phyloP scores from a whole-genome alignment of 2,888 invertebrate species.

The Lasioglossum figueresi region DNA sequence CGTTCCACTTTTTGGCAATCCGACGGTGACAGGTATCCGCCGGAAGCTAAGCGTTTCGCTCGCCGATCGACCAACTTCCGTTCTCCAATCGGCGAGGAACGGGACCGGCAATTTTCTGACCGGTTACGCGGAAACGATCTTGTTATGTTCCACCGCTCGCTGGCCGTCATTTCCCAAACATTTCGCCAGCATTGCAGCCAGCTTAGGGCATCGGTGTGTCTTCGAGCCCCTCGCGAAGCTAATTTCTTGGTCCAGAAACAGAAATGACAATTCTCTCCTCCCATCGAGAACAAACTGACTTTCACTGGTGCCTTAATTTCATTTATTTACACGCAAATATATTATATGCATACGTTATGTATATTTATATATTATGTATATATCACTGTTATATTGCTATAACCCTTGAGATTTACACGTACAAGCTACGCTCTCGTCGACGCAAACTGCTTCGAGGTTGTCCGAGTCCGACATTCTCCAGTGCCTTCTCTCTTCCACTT shows the following conservation, averaged over 20 bases:
- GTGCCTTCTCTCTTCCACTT: not conserved
- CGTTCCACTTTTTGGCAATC: conserved; percentile 52
- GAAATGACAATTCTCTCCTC: not conserved
- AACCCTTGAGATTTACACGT: conserved; percentile 81
- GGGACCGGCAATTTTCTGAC: conserved; percentile 7
- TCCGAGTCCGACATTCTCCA: conserved; percentile 13
- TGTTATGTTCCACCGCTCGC: not conserved
- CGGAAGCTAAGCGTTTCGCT: not conserved
- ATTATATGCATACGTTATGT: conserved; percentile 76
- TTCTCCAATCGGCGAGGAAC: conserved; percentile 3
- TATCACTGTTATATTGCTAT: conserved; percentile 79
- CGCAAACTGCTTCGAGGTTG: conserved; percentile 35
- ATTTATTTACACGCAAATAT: conserved; percentile 84
- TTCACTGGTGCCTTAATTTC: conserved; percentile 74
- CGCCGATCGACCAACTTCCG: conserved; percentile 4
- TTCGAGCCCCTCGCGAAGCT: not conserved
- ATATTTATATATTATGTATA: conserved; percentile 65
- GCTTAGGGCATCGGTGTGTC: not conserved
- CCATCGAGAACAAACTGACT: conserved; percentile 11
- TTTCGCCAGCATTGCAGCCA: not conserved
- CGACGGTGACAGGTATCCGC: not conserved
- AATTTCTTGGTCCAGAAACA: not conserved
- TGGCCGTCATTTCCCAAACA: not conserved
- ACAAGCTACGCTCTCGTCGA: conserved; percentile 67
- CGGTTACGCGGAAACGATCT: not conserved